These are phyloP conservation scores for Aepyceros melampus DNA, from an alignment of 2,113 vertebrate genomes.

Conservation along the genomic window DNA sequence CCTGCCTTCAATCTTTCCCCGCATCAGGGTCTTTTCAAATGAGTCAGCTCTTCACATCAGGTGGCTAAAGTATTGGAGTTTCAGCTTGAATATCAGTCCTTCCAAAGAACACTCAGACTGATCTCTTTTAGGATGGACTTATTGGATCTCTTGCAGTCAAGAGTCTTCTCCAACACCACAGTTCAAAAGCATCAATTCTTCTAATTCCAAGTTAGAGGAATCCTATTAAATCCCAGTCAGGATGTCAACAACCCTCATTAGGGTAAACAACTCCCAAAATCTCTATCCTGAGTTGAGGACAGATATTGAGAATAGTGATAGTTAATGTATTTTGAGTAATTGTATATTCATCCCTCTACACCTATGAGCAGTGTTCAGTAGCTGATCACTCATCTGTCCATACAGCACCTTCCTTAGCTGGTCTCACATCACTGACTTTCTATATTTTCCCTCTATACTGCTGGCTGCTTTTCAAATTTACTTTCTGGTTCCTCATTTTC, in stretches of 20 bases:
- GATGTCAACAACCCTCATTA: not conserved
- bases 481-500: not conserved
- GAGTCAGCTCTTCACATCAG: not conserved
- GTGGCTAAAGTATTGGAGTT: not conserved
- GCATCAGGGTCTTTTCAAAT: not conserved
- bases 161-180: not conserved
- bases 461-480: not conserved
- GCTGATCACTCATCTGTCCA: not conserved
- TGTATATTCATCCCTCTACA: not conserved
- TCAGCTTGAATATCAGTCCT: not conserved
- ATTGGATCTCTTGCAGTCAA: not conserved
- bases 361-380: not conserved
- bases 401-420: not conserved
- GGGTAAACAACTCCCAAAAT: not conserved
- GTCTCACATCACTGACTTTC: not conserved
- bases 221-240: not conserved
- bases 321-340: not conserved
- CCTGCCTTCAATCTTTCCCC: not conserved
- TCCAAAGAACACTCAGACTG: not conserved
- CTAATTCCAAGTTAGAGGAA: not conserved
- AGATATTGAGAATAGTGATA: not conserved
- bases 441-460: not conserved
- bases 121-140: not conserved
- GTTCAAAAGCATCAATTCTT: not conserved
- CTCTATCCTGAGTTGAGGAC: not conserved